These are phyloP conservation scores for Orycteropus afer DNA, from an alignment of 2,113 vertebrate species.

Conservation along the genomic window DNA sequence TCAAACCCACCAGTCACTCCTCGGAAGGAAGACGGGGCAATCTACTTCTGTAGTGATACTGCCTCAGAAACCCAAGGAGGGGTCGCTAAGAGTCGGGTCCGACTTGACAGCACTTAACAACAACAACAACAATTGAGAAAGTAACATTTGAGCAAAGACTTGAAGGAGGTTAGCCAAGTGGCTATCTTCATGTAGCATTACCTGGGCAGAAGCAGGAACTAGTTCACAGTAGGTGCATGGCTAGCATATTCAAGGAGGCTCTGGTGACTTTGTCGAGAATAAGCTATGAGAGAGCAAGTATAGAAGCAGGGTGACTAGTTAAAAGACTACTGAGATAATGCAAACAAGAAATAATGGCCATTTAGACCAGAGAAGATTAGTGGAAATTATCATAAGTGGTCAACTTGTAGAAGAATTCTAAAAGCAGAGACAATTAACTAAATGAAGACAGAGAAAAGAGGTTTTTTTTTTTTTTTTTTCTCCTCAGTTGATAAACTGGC, in stretches of 20 bases:
- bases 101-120: too few relatives aligned
- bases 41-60: too few relatives aligned
- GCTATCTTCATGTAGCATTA: not conserved
- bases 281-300: not conserved
- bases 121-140: constrained; percentile 35
- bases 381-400: not conserved
- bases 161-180: not conserved
- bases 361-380: not conserved
- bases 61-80: too few relatives aligned
- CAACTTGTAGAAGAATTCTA: not conserved
- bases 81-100: too few relatives aligned
- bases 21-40: too few relatives aligned
- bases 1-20: too few relatives aligned
- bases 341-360: not conserved
- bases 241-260: not conserved
- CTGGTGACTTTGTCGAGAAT: not conserved
- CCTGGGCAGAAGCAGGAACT: not conserved
- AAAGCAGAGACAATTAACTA: not conserved
- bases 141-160: not conserved
- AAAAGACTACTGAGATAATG: not conserved
- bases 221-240: not conserved
- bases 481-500: not conserved
- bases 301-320: not conserved
- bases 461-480: not conserved
- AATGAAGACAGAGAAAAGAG: not conserved